Percentiles rank a stretch among this genome's conserved stretches.
phyloP scores from a whole-genome alignment of 2,113 vertebrate species.

The Psittacula cyanocephala region DNA sequence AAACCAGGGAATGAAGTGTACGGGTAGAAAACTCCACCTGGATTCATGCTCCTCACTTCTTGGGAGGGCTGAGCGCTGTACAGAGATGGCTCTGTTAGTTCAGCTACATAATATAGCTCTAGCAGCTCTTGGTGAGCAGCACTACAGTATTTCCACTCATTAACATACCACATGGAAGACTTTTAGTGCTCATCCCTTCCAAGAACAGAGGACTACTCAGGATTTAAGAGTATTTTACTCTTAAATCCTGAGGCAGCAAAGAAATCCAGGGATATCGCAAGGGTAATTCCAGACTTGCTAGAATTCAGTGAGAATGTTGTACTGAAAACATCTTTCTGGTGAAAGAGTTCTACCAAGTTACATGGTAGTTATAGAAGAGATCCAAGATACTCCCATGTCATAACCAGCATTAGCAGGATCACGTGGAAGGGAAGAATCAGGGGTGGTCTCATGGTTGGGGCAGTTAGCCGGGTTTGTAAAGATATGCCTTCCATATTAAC shows the following conservation, averaged over 20 bases:
- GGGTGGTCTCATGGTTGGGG: neutral
- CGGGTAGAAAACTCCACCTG: neutral
- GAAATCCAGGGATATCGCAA: neutral
- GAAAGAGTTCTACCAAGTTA: neutral
- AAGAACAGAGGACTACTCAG: neutral
- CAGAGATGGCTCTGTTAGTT: neutral
- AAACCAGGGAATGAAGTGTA: neutral
- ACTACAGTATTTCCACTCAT: neutral
- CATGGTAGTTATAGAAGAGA: neutral
- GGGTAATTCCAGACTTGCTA: neutral
- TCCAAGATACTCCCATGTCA: neutral
- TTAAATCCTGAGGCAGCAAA: neutral
- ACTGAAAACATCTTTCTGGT: neutral
- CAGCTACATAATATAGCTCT: neutral
- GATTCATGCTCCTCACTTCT: neutral
- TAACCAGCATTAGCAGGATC: neutral
- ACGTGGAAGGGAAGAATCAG: neutral
- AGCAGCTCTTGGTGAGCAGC: neutral
- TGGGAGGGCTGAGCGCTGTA: neutral
- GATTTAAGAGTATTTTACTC: neutral
- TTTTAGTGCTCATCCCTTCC: neutral
- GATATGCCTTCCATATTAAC: neutral
- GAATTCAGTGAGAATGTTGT: neutral
- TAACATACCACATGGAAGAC: neutral
- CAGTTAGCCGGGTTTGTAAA: neutral